Evolutionary conservation across 2,888 invertebrate genomes (phyloP).

Genomic region (Nowickia ferox): DNA sequence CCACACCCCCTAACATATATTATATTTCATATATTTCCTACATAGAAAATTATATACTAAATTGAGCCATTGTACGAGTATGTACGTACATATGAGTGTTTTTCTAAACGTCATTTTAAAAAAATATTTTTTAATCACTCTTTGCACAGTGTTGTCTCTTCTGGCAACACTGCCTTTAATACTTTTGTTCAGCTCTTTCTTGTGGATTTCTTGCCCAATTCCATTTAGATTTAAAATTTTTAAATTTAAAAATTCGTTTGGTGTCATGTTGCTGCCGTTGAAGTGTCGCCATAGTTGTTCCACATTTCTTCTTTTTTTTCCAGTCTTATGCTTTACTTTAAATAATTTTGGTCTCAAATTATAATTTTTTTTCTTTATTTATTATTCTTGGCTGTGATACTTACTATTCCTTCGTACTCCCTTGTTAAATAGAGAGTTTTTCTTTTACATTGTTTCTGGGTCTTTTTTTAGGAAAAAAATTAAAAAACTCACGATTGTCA

Average conservation of each 20-base stretch:
- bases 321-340: conserved; percentile 42
- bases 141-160: neutral
- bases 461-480: conserved; percentile 25
- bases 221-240: conserved; percentile 33
- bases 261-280: conserved; percentile 63
- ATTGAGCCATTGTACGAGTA: no score
- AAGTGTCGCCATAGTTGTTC: conserved; percentile 52
- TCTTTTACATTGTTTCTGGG: conserved; percentile 8
- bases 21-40: no score
- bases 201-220: conserved; percentile 45
- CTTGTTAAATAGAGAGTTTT: conserved; percentile 20
- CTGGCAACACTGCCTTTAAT: conserved; percentile 6
- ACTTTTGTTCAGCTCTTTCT: conserved; percentile 2
- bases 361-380: conserved; percentile 8
- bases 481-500: conserved; percentile 74
- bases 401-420: neutral
- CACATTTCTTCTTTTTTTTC: neutral
- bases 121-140: no score
- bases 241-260: conserved; percentile 44
- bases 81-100: no score
- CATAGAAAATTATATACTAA: no score
- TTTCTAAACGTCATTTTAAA: no score
- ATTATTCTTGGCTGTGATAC: conserved; percentile 15
- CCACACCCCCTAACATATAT: no score
- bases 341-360: conserved; percentile 20